A percentile compares a stretch with the other conserved stretches of the same genome.
Evolutionary conservation across 1,140 invertebrate genomes (phyloP).

Genomic region (Rhynchophorus ferrugineus): DNA sequence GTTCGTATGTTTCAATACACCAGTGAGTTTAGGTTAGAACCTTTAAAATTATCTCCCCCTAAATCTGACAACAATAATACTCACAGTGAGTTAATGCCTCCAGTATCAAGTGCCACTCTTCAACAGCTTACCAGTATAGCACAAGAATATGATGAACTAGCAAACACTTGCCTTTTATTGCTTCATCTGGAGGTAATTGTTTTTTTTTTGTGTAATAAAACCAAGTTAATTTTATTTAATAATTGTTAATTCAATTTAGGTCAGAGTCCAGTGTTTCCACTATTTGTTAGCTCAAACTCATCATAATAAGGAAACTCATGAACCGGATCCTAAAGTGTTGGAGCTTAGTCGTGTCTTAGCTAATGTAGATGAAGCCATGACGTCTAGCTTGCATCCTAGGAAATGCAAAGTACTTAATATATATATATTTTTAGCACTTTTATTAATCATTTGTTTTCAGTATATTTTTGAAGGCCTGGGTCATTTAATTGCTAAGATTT

Average conservation of each 20-base stretch:
- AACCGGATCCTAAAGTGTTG: conserved; percentile 73
- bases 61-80: conserved; percentile 32
- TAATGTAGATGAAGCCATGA: conserved; percentile 71
- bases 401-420: conserved; percentile 57
- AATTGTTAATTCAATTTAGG: conserved; percentile 2
- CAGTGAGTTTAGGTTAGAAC: conserved; percentile 44
- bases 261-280: conserved; percentile 87
- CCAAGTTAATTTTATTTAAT: background rate
- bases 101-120: conserved; percentile 40
- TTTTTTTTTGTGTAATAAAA: background rate
- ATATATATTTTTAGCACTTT: background rate
- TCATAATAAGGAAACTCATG: conserved; percentile 55
- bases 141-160: conserved; percentile 77
- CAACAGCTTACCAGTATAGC: conserved; percentile 57
- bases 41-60: conserved; percentile 35
- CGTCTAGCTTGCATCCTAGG: conserved; percentile 58
- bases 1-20: conserved; percentile 46
- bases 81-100: conserved; percentile 21
- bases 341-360: conserved; percentile 73
- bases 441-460: conserved; percentile 46
- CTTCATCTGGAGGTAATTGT: conserved; percentile 74
- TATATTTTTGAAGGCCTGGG: conserved; percentile 93
- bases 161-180: conserved; percentile 83
- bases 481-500: conserved; percentile 75
- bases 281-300: conserved; percentile 71